A percentile compares a stretch with the other conserved stretches of the same genome.
Evolutionary conservation across 2,888 invertebrate genomes (phyloP).

Genomic region (Agrotis puta): DNA sequence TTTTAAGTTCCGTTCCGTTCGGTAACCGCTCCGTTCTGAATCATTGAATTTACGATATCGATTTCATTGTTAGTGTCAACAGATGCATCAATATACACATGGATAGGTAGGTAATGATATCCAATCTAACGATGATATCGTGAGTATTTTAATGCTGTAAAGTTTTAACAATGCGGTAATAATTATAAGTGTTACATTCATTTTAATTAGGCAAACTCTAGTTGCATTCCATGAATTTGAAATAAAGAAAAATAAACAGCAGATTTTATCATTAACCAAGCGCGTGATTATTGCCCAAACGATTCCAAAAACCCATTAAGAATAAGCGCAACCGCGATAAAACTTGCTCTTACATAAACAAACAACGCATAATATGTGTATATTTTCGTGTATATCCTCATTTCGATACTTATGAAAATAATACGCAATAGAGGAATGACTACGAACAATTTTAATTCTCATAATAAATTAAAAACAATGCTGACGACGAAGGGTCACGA

Average conservation of each 20-base stretch:
- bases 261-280: slow-evolving; percentile 26
- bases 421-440: slow-evolving; percentile 26
- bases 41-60: slow-evolving; percentile 80
- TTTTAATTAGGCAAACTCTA: slow-evolving; percentile 25
- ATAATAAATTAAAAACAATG: slow-evolving; percentile 37
- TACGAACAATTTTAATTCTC: slow-evolving; percentile 19
- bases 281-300: slow-evolving; percentile 54
- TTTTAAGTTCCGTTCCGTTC: slow-evolving; percentile 74
- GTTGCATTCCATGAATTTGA: slow-evolving; percentile 11
- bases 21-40: slow-evolving; percentile 82
- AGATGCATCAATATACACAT: slow-evolving; percentile 46
- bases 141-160: slow-evolving; percentile 9
- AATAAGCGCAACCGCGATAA: slow-evolving; percentile 35
- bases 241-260: slow-evolving; percentile 2
- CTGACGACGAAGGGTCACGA: slow-evolving; percentile 33
- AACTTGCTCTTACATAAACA: slow-evolving; percentile 29
- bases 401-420: slow-evolving; percentile 37
- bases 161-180: slow-evolving; percentile 3
- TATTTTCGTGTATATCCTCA: slow-evolving; percentile 35
- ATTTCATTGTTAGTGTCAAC: slow-evolving; percentile 69
- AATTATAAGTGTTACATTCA: neutral
- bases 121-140: neutral
- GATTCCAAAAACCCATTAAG: slow-evolving; percentile 38
- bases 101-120: slow-evolving; percentile 8
- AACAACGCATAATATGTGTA: slow-evolving; percentile 27